Percentiles rank a stretch among this genome's conserved stretches.
phyloP scores from a whole-genome alignment of 2,113 vertebrate species.

The Megaleporinus macrocephalus region DNA sequence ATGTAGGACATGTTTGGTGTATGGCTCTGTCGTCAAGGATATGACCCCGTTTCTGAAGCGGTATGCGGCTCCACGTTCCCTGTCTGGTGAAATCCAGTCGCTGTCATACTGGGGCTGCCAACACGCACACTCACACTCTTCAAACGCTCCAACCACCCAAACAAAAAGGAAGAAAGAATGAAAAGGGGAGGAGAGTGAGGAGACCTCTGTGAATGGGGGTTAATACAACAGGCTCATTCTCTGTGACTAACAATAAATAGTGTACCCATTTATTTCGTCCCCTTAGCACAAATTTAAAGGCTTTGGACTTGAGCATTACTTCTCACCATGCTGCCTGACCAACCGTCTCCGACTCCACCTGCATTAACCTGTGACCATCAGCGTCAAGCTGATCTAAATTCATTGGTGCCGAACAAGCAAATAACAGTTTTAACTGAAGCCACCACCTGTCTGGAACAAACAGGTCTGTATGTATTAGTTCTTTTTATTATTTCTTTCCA shows the following conservation, averaged over 20 bases:
- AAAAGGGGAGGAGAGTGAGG: neutral
- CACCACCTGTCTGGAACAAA: neutral
- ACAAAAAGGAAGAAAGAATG: neutral
- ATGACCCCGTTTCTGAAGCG: neutral
- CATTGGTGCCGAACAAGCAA: neutral
- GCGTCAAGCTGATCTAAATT: no score
- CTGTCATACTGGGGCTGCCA: constrained; percentile 14
- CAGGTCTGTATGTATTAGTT: neutral
- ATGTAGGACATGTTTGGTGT: neutral
- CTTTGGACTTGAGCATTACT: neutral
- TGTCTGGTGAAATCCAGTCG: constrained; percentile 33
- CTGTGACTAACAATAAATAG: neutral
- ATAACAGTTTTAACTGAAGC: neutral
- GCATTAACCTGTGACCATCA: neutral
- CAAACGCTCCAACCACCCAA: constrained; percentile 27
- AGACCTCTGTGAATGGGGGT: neutral
- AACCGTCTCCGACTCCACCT: neutral
- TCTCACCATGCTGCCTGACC: neutral
- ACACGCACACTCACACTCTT: constrained; percentile 7
- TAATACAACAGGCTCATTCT: neutral
- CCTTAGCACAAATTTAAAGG: neutral
- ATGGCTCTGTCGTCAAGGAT: constrained; percentile 24
- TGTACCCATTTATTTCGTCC: neutral
- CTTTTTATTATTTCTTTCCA: neutral
- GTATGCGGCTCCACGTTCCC: neutral